Evolutionary conservation across 2,888 invertebrate species (phyloP), one percentile per base, ranked within the genome.

Genomic region (Chymomyza caudatula): DNA sequence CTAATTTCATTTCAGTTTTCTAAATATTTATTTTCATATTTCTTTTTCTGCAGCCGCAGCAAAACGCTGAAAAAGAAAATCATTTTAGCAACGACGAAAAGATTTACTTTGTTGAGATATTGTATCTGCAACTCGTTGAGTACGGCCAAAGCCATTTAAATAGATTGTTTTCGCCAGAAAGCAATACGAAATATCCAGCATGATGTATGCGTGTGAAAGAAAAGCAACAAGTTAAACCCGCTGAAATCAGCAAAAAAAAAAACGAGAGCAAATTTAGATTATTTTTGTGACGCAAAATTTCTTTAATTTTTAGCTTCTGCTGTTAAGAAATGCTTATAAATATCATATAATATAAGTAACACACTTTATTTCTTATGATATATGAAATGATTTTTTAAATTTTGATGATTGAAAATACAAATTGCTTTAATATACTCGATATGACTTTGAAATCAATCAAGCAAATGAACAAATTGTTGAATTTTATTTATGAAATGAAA

Each of bases 1-100:
- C 53, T 58, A 60, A 80, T 76, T 73, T 43, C 60, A 37, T 55
- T 53, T 42, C 63, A 71, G 65, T 80, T 67, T 77, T 66, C 65
- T 20, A 64, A 47, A 59, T 23, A 67, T 85, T 69, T 79, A 72
- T 72, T 67, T 71, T 63, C 17, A 25, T n/a, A 22, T 13, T 57
- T 56, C 65, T 73, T 65, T 63, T 71, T 57, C 15, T 53, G 68
- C 47, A 15, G 17, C 15, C 1, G 4, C 47, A 47, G 47, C 47
- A 47, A 47, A 47, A 47, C 0, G 17, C 47, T 15, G 2, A 8
- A 47, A 47, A 19, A 17, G n/a, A 47, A 29, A 29, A 5, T 4
- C 29, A 37, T 37, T 37, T 37, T 37, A 8, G 29, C 29, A 37
- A 11, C 29, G 29, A 37, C 11, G 29, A 37, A 8, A 37, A 37